Conservation (phyloP, 2,888 invertebrate species). For the Euzetes globulus region DNA sequence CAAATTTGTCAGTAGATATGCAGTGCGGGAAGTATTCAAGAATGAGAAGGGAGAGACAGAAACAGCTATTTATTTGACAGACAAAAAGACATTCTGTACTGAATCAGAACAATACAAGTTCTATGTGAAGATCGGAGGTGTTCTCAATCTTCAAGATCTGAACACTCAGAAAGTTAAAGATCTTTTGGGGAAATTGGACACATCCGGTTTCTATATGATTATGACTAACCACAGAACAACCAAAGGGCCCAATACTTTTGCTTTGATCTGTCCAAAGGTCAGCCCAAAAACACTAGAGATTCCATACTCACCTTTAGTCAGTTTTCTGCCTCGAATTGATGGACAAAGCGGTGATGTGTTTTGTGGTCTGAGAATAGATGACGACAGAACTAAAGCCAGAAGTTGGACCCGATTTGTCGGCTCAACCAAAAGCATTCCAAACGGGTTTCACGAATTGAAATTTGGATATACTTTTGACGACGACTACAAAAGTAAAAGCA, state of each 20-base stretch:
- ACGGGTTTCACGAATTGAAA: not conserved
- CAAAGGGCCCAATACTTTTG: not conserved
- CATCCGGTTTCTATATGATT: not conserved
- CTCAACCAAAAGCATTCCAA: not conserved
- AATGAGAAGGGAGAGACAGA: slow-evolving; percentile 9
- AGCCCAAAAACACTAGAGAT: not conserved
- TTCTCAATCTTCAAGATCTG: slow-evolving; percentile 12
- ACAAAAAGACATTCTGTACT: not conserved
- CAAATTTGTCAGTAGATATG: slow-evolving; percentile 9
- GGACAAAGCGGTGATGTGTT: not conserved
- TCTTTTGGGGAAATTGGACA: not conserved
- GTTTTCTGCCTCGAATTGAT: slow-evolving; percentile 5
- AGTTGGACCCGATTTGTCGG: slow-evolving; percentile 8
- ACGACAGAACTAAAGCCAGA: not conserved
- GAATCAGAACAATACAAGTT: not conserved
- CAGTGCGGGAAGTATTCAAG: not conserved
- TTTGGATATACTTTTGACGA: not conserved
- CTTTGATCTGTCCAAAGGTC: not conserved
- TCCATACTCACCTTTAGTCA: not conserved
- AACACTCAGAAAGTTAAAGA: not conserved
- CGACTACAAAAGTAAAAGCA: not conserved
- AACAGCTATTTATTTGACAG: not conserved
- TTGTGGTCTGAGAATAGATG: not conserved
- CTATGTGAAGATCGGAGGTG: slow-evolving; percentile 15
- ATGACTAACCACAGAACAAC: not conserved